phyloP scores from a whole-genome alignment of 2,113 vertebrate species.

The Sus scrofa region DNA sequence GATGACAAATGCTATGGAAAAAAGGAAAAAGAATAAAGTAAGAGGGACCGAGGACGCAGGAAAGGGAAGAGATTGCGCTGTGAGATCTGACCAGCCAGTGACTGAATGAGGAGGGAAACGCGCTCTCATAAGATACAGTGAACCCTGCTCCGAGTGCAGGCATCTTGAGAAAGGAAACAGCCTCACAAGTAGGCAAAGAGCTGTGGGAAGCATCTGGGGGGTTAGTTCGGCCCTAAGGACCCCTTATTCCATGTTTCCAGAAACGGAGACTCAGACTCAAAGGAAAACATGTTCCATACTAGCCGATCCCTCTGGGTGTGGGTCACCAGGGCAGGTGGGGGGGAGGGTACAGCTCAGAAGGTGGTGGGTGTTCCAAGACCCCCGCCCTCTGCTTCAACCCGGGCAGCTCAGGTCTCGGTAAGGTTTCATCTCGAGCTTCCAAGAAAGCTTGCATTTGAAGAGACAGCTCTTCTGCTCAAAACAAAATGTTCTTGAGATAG shows the following conservation, averaged over 20 bases:
- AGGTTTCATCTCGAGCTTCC: neutral
- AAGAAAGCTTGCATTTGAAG: neutral
- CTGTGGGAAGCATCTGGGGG: no score
- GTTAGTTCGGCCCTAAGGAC: neutral
- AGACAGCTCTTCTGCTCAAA: neutral
- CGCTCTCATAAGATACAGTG: no score
- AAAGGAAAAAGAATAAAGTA: neutral
- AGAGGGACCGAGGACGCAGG: neutral
- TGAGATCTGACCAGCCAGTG: neutral
- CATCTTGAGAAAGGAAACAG: neutral
- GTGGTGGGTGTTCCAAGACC: neutral
- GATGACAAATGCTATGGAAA: neutral
- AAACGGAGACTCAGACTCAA: neutral
- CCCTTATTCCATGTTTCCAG: neutral
- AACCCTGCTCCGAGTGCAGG: neutral
- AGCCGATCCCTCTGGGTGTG: fast-evolving
- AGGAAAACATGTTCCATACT: neutral
- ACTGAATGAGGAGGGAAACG: neutral
- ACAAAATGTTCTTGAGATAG: neutral
- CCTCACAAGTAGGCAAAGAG: neutral
- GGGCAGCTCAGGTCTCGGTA: neutral
- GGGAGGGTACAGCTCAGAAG: fast-evolving
- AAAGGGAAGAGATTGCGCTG: neutral
- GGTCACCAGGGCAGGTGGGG: neutral
- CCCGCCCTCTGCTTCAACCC: neutral